These are phyloP conservation scores for Nemapogon koenigi DNA, from an alignment of 2,888 invertebrate species.

Conservation along the genomic window DNA sequence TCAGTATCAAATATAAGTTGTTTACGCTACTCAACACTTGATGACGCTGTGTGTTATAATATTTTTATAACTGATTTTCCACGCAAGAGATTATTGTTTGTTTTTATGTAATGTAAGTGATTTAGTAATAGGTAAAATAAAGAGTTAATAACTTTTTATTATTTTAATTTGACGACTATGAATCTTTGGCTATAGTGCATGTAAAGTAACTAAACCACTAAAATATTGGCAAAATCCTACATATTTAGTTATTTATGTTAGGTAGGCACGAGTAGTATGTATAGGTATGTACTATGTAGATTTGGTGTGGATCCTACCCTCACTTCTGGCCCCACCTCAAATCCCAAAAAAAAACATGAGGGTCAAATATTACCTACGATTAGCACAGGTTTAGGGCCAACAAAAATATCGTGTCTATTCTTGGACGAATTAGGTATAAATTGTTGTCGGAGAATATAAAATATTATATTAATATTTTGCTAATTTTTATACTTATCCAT, in stretches of 20 bases:
- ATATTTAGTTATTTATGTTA: background rate
- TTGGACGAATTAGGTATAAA: too few species aligned
- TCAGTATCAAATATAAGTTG: background rate
- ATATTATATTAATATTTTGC: too few species aligned
- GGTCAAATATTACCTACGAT: too few species aligned
- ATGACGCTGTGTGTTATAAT: background rate
- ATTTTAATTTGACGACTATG: background rate
- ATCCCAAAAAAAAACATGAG: too few species aligned
- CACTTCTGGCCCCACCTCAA: too few species aligned
- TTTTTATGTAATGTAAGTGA: background rate
- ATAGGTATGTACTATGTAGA: too few species aligned
- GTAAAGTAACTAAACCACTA: background rate
- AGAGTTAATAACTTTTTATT: background rate
- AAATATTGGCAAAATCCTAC: background rate
- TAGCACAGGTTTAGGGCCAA: too few species aligned
- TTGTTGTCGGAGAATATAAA: too few species aligned
- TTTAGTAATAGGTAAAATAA: background rate
- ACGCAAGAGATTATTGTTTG: background rate
- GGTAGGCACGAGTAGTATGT: background rate
- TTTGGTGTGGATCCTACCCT: too few species aligned
- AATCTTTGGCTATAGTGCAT: background rate
- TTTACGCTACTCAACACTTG: background rate
- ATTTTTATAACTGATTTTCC: background rate
- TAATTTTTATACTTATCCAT: too few species aligned
- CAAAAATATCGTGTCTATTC: too few species aligned